Evolutionary conservation across 2,797 vertebrate species (phyloP).

Genomic region (Phalanger gymnotis): DNA sequence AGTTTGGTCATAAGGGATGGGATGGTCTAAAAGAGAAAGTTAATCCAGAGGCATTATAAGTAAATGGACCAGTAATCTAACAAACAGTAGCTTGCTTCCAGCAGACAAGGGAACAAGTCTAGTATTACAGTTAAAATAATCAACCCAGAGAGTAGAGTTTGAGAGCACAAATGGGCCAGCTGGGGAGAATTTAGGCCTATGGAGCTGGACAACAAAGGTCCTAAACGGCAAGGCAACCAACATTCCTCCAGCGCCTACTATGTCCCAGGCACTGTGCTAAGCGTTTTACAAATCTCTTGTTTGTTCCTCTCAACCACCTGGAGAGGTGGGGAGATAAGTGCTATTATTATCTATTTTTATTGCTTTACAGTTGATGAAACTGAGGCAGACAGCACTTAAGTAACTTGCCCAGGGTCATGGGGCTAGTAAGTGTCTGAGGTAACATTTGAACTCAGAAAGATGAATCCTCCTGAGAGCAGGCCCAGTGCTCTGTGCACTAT

Average conservation of each 20-base stretch:
- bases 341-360: no score
- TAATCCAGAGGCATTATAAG: background rate
- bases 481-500: no score
- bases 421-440: no score
- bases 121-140: background rate
- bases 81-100: background rate
- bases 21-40: background rate
- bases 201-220: background rate
- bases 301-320: no score
- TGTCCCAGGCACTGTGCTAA: background rate
- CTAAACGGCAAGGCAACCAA: background rate
- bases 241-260: background rate
- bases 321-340: no score
- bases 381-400: no score
- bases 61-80: background rate
- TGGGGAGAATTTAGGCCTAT: background rate
- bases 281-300: no score
- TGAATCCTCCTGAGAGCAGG: no score
- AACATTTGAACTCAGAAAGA: no score
- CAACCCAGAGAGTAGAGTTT: background rate
- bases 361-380: no score
- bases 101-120: background rate
- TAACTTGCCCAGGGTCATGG: no score
- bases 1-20: background rate
- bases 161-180: background rate